Evolutionary conservation across 2,888 invertebrate species (phyloP).

Genomic region (Xanthia icteritia): DNA sequence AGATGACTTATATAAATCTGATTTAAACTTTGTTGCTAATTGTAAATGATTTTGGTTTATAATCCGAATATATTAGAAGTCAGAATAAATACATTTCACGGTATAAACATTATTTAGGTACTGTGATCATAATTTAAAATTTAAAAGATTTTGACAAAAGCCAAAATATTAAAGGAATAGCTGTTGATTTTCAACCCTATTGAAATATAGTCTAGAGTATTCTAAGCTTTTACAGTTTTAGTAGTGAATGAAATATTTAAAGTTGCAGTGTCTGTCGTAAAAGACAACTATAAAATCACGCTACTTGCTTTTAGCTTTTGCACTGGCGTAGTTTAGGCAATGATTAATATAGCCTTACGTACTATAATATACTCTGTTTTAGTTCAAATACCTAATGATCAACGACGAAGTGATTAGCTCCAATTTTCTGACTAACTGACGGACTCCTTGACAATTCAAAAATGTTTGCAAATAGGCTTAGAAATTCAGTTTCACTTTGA

Average conservation of each 20-base stretch:
- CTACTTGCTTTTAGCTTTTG: conserved; percentile 2
- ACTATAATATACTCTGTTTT: not conserved
- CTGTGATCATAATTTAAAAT: too few relatives aligned
- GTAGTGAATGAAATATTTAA: conserved; percentile 25
- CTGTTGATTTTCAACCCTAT: not conserved
- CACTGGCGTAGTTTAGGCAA: too few relatives aligned
- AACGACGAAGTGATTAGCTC: not conserved
- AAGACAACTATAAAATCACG: not conserved
- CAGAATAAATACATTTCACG: not conserved
- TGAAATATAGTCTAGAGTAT: conserved; percentile 11
- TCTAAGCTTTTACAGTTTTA: conserved; percentile 18
- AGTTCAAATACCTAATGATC: not conserved
- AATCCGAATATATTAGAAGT: too few relatives aligned
- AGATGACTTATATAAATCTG: not conserved
- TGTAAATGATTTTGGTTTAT: not conserved
- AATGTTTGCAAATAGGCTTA: not conserved
- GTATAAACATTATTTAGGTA: not conserved
- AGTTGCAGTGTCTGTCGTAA: conserved; percentile 24
- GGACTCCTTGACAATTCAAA: not conserved
- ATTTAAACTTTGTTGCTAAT: not conserved
- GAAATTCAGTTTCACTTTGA: not conserved
- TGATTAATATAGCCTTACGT: too few relatives aligned
- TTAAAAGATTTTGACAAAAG: not conserved
- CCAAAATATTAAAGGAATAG: too few relatives aligned
- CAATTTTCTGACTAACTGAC: not conserved